These are phyloP conservation scores for Tursiops truncatus DNA, from an alignment of 2,113 vertebrate species.

Conservation along the genomic window DNA sequence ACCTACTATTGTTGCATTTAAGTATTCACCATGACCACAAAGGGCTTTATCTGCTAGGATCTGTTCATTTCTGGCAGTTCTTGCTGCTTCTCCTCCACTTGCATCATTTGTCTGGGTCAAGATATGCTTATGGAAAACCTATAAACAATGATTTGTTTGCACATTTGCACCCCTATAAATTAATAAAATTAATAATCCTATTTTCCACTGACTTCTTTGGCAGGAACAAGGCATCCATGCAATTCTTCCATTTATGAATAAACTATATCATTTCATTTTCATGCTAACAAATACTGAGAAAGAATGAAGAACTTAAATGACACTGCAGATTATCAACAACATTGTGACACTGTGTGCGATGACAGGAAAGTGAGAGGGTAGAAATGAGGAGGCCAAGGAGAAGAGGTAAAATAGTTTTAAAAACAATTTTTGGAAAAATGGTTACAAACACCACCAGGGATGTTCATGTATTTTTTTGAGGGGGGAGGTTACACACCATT, in stretches of 20 bases:
- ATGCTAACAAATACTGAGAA: neutral
- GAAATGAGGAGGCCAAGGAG: neutral
- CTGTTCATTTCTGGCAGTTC: neutral
- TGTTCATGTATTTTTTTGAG: neutral
- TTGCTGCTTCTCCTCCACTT: neutral
- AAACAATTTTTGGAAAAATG: neutral
- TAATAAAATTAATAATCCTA: neutral
- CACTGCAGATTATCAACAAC: neutral
- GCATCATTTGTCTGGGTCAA: neutral
- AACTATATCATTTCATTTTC: neutral
- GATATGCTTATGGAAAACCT: neutral
- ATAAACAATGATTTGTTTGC: neutral
- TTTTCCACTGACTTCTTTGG: neutral
- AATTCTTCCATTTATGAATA: neutral
- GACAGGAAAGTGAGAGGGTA: neutral
- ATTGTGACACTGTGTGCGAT: neutral
- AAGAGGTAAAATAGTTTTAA: neutral
- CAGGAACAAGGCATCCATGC: neutral
- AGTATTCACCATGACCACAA: neutral
- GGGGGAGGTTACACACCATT: neutral
- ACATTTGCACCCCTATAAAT: neutral
- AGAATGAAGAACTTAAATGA: neutral
- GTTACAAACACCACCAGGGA: neutral
- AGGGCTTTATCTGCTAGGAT: neutral
- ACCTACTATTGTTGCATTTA: neutral